A percentile compares a stretch with the other conserved stretches of the same genome.
Conservation (phyloP, 92 coral and sea anemone species). For the Epizoanthus ramosus region DNA sequence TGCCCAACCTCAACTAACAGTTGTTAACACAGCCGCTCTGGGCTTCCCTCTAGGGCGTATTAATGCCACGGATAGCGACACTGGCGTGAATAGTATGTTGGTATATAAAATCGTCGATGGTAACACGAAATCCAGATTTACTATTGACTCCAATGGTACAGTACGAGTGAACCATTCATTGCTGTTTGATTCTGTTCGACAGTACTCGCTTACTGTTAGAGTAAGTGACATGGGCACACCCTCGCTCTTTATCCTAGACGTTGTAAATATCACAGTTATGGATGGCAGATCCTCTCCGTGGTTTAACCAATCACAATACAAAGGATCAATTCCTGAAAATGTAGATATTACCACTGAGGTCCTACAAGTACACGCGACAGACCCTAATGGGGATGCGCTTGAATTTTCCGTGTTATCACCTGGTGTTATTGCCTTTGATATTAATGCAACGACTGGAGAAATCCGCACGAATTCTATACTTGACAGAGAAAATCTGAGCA, state of each 20-base stretch:
- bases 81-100: slow-evolving; percentile 48
- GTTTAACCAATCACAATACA: slow-evolving; percentile 36
- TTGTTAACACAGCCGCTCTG: slow-evolving; percentile 47
- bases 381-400: slow-evolving; percentile 9
- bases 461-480: slow-evolving; percentile 16
- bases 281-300: slow-evolving; percentile 45
- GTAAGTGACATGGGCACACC: slow-evolving; percentile 30
- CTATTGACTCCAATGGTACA: slow-evolving; percentile 34
- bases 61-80: slow-evolving; percentile 56
- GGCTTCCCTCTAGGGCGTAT: slow-evolving; percentile 37
- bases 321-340: slow-evolving; percentile 24
- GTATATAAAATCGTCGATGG: slow-evolving; percentile 45
- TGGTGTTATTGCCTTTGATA: not conserved
- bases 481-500: slow-evolving; percentile 44
- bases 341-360: not conserved
- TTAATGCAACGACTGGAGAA: slow-evolving; percentile 42
- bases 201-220: slow-evolving; percentile 17
- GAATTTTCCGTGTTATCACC: not conserved
- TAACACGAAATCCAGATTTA: slow-evolving; percentile 27
- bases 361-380: slow-evolving; percentile 11
- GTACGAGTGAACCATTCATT: slow-evolving; percentile 43
- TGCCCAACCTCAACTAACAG: slow-evolving; percentile 12
- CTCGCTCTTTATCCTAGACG: not conserved
- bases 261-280: slow-evolving; percentile 4
- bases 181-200: slow-evolving; percentile 22